phyloP scores from a whole-genome alignment of 2,888 invertebrate genomes.

The Drosophila ezoana region DNA sequence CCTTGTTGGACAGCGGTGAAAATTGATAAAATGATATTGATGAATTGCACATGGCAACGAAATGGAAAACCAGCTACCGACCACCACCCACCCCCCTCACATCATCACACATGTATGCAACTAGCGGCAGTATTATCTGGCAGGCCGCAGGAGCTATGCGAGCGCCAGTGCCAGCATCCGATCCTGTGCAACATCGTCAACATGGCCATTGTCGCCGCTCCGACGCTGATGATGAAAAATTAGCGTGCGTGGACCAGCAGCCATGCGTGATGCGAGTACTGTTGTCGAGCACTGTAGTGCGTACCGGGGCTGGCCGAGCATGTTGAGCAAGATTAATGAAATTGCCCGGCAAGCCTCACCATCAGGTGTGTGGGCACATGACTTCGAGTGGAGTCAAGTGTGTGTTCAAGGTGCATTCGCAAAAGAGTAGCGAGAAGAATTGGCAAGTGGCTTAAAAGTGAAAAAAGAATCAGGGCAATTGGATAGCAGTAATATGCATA shows the following conservation, averaged over 20 bases:
- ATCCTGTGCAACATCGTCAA: conserved; percentile 61
- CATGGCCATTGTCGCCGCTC: conserved; percentile 57
- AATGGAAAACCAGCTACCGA: conserved; percentile 46
- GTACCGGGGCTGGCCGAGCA: conserved; percentile 28
- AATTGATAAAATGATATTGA: conserved; percentile 84
- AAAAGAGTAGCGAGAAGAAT: background rate
- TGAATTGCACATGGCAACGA: conserved; percentile 80
- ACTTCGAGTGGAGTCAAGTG: conserved; percentile 16
- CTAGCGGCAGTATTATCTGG: conserved; percentile 30
- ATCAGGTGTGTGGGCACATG: conserved; percentile 32
- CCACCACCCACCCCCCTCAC: background rate
- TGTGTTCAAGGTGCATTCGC: conserved; percentile 2
- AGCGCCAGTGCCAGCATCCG: conserved; percentile 25
- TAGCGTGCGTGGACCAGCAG: conserved; percentile 61
- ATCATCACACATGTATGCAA: conserved; percentile 4
- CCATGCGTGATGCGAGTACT: conserved; percentile 62
- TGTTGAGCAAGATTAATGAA: conserved; percentile 76
- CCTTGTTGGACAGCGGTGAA: conserved; percentile 78
- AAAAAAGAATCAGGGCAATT: too few relatives aligned
- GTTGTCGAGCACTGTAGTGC: conserved; percentile 16
- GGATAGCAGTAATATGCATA: too few relatives aligned
- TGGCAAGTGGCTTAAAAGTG: too few relatives aligned
- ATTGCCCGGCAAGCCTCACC: conserved; percentile 36
- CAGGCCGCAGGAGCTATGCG: conserved; percentile 24
- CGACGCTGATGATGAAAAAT: conserved; percentile 77